phyloP scores from a whole-genome alignment of 2,113 vertebrate species.

The Cranoglanis bouderius region DNA sequence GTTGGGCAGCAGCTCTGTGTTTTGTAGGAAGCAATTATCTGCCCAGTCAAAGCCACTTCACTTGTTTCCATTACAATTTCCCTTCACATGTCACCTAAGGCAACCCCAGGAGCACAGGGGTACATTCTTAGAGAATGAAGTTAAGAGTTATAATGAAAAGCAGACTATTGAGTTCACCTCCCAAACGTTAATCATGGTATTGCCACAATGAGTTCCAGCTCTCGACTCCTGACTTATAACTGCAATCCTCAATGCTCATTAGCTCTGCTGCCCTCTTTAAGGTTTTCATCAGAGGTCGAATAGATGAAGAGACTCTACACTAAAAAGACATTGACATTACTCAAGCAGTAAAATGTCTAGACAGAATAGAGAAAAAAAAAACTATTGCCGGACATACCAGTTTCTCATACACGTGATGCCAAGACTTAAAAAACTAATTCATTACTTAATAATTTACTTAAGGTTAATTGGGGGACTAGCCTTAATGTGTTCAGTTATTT shows the following conservation, averaged over 20 bases:
- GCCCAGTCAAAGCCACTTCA: conserved; percentile 52
- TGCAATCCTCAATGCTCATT: conserved; percentile 13
- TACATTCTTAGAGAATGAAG: conserved; percentile 52
- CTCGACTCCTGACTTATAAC: neutral
- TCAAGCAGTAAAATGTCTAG: neutral
- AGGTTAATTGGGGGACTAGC: neutral
- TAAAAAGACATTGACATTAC: neutral
- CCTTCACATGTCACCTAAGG: conserved; percentile 41
- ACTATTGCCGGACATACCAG: neutral
- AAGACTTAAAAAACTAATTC: neutral
- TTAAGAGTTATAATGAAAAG: conserved; percentile 49
- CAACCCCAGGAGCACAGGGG: conserved; percentile 45
- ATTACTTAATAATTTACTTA: neutral
- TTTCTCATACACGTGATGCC: conserved; percentile 1
- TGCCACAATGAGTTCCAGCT: conserved; percentile 8
- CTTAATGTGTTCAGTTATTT: neutral
- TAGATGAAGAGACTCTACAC: conserved; percentile 18
- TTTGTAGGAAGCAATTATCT: conserved; percentile 60
- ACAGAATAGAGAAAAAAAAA: neutral
- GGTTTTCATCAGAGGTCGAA: neutral
- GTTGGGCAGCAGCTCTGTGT: conserved; percentile 26
- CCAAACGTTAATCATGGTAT: conserved; percentile 34
- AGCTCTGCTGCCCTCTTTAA: conserved; percentile 9
- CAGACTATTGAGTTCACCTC: conserved; percentile 42
- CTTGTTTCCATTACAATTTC: conserved; percentile 49